Evolutionary conservation across 2,113 vertebrate genomes (phyloP), one percentile per base, ranked within the genome.

Genomic region (Amblyopsis rosae): DNA sequence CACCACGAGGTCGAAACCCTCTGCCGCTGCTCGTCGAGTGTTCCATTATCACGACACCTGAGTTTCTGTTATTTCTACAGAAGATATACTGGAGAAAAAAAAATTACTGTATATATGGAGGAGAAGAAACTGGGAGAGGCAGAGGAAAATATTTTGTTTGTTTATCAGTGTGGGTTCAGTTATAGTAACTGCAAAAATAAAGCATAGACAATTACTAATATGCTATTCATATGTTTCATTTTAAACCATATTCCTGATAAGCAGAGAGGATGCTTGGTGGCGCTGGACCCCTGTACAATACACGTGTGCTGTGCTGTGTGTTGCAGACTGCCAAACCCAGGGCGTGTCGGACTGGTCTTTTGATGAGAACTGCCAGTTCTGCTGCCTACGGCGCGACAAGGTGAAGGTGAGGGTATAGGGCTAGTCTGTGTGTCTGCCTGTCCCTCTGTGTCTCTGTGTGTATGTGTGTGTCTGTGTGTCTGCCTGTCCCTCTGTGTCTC

Each of bases 331-430:
- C 92, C 95, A 98, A 91, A 94, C 95, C 47, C 92, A 96, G 93
- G 94, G 93, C 92, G 93, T 96, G 93, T 97, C 94, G 87, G 94
- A 98, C 94, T 99, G 96, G 95, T 97, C 95, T 91, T 97, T 96
- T 89, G 95, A 98, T 95, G 96, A 97, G 92, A 99, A 95, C 94
- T 99, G 97, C 96, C 93, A 98, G 87, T 99, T 98, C 92, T 99
- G 97, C 96, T 98, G 96, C 93, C 93, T 97, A 86, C 95, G 96
- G 95, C 94, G 95, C 87, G 95, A 97, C 89, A 98, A 95, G 95
- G 94, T 95, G 87, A 98, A 98, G 98, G 97, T 99, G 95, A 93
- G 58, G 16, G 3, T 12, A 19, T 58, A 8, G 6, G 16, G 3
- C n/a, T 15, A 17, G 16, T 9, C 41, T 63, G 7, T 63, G 15